Conservation (phyloP, 1,140 invertebrate species). For the Lamellibrachia luymesi region DNA sequence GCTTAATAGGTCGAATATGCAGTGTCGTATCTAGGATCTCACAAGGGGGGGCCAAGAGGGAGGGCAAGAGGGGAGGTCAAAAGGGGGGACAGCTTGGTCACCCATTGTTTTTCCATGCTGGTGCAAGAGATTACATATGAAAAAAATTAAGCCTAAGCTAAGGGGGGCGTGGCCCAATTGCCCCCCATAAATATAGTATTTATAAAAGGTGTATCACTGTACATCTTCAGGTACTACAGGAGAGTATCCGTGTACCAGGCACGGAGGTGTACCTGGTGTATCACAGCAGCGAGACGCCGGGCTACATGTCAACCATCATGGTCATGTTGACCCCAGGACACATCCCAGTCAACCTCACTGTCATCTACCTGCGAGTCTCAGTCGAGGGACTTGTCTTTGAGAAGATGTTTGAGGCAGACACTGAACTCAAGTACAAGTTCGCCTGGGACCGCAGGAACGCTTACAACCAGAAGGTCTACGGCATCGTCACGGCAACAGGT, state of each 20-base stretch:
- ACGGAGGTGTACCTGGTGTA: slow-evolving; percentile 89
- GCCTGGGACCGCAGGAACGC: slow-evolving; percentile 97
- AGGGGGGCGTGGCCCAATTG: too few relatives aligned
- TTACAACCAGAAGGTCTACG: slow-evolving; percentile 90
- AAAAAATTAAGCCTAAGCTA: too few relatives aligned
- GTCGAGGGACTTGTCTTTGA: slow-evolving; percentile 89
- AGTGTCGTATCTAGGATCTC: too few relatives aligned
- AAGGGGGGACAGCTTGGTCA: too few relatives aligned
- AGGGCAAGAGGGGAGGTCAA: too few relatives aligned
- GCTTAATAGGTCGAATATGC: too few relatives aligned
- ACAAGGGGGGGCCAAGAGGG: too few relatives aligned
- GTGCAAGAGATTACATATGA: too few relatives aligned
- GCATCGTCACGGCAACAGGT: slow-evolving; percentile 58
- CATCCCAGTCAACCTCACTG: slow-evolving; percentile 73
- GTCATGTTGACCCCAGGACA: slow-evolving; percentile 84
- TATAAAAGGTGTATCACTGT: neutral
- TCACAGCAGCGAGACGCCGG: slow-evolving; percentile 85
- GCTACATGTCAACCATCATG: slow-evolving; percentile 87
- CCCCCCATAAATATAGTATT: too few relatives aligned
- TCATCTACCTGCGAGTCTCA: slow-evolving; percentile 83
- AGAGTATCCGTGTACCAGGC: slow-evolving; percentile 88
- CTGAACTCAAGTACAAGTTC: slow-evolving; percentile 90
- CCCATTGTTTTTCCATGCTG: too few relatives aligned
- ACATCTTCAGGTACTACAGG: slow-evolving; percentile 81
- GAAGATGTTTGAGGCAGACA: slow-evolving; percentile 91